These are phyloP conservation scores for Pterocles burchelli DNA, from an alignment of 2,113 vertebrate genomes.

Conservation along the genomic window DNA sequence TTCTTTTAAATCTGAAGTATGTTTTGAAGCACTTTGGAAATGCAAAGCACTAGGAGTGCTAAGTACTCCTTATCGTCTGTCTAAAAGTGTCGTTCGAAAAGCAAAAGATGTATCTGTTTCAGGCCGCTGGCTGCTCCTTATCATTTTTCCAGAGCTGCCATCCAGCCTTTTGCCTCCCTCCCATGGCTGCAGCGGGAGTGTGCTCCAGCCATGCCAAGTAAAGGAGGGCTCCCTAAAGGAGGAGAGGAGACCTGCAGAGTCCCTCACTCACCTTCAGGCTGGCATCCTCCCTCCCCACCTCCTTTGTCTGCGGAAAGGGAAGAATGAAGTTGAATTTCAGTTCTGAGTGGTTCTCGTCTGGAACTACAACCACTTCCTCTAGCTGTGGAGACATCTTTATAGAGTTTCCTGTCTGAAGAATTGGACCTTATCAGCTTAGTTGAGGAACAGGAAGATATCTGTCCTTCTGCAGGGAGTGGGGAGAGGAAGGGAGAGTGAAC, in stretches of 20 bases:
- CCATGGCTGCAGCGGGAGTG: background rate
- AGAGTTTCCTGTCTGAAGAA: conserved; percentile 21
- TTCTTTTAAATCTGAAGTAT: conserved; percentile 51
- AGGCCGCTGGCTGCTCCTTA: background rate
- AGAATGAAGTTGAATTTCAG: background rate
- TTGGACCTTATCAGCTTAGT: conserved; percentile 67
- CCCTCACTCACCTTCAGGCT: background rate
- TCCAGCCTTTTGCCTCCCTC: conserved; percentile 2
- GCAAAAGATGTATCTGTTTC: conserved; percentile 16
- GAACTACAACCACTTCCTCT: background rate
- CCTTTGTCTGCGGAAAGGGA: background rate
- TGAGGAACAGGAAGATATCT: background rate
- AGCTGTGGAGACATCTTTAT: background rate
- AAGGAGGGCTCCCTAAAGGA: background rate
- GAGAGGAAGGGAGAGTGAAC: background rate
- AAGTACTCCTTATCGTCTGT: conserved; percentile 37
- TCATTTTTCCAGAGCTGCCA: background rate
- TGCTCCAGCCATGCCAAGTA: background rate
- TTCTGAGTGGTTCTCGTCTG: conserved; percentile 3
- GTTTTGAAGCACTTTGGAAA: conserved; percentile 64
- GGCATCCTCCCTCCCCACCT: background rate
- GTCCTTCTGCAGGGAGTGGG: background rate
- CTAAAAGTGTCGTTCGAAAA: conserved; percentile 51
- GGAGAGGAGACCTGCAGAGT: background rate
- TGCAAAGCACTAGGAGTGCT: conserved; percentile 48